Evolutionary conservation across 2,888 invertebrate genomes (phyloP).

Genomic region (Diaperis boleti): DNA sequence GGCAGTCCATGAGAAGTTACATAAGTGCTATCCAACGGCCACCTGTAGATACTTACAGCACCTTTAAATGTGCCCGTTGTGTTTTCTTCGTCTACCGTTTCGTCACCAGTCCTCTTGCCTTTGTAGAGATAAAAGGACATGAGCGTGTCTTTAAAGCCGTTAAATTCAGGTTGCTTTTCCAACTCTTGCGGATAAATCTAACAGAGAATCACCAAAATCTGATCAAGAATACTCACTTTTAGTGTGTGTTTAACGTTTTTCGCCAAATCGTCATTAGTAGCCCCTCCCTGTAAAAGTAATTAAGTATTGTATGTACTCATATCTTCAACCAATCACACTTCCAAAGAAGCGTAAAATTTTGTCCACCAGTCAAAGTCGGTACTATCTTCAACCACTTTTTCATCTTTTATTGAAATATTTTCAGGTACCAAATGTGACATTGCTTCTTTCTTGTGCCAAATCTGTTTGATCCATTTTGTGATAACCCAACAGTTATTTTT

Average conservation of each 20-base stretch:
- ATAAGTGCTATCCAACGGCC: conserved; percentile 71
- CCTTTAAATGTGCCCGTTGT: conserved; percentile 62
- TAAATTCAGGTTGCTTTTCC: conserved; percentile 76
- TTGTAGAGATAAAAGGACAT: conserved; percentile 73
- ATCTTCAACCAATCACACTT: too few species aligned
- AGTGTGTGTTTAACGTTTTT: conserved; percentile 8
- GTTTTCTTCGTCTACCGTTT: conserved; percentile 66
- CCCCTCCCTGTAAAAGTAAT: too few species aligned
- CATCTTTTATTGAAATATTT: not conserved
- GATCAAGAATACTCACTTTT: conserved; percentile 3
- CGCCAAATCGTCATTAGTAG: not conserved
- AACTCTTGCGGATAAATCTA: conserved; percentile 73
- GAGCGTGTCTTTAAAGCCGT: conserved; percentile 76
- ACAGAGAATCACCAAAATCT: not conserved
- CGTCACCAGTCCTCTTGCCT: conserved; percentile 68
- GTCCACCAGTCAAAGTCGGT: conserved; percentile 71
- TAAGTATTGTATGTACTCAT: too few species aligned
- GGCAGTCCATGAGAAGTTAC: conserved; percentile 69
- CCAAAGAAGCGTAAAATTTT: conserved; percentile 67
- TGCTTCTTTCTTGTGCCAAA: too few species aligned
- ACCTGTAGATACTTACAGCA: conserved; percentile 72
- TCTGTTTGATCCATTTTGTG: too few species aligned
- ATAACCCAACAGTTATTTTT: too few species aligned
- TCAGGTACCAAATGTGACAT: too few species aligned
- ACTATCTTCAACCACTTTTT: conserved; percentile 29